Evolutionary conservation across 2,888 invertebrate genomes (phyloP).

Genomic region (Eilema griseolum): DNA sequence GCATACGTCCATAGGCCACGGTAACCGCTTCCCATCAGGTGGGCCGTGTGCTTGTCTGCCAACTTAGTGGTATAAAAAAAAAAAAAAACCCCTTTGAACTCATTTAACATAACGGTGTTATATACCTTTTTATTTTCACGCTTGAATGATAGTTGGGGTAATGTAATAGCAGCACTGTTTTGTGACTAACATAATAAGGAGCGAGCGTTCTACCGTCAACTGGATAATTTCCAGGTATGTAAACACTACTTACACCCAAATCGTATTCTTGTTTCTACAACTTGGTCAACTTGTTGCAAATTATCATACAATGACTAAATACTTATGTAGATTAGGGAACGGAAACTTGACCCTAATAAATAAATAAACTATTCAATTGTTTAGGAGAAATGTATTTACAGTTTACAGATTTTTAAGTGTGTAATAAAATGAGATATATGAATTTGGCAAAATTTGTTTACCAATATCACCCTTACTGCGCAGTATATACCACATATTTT

Average conservation of each 20-base stretch:
- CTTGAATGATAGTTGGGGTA: no score
- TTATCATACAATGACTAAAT: slow-evolving; percentile 17
- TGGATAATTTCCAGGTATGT: background rate
- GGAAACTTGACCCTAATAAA: slow-evolving; percentile 16
- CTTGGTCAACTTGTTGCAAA: slow-evolving; percentile 11
- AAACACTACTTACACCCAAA: background rate
- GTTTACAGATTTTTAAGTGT: background rate
- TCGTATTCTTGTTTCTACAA: slow-evolving; percentile 5
- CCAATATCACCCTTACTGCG: background rate
- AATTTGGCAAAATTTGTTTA: background rate
- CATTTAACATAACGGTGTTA: no score
- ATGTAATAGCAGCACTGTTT: no score
- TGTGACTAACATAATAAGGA: background rate
- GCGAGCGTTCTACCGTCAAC: background rate
- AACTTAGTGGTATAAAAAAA: no score
- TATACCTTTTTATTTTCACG: background rate
- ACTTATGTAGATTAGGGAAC: slow-evolving; percentile 6
- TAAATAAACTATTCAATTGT: background rate
- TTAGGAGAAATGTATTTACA: background rate
- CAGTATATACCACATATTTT: background rate
- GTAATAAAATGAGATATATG: background rate
- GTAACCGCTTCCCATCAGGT: no score
- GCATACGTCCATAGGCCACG: no score
- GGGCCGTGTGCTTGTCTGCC: no score
- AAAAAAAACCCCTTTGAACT: no score